Percentiles rank a stretch among this genome's conserved stretches.
These are phyloP conservation scores for Cheumatopsyche charites DNA, from an alignment of 1,140 invertebrate genomes.

Conservation along the genomic window DNA sequence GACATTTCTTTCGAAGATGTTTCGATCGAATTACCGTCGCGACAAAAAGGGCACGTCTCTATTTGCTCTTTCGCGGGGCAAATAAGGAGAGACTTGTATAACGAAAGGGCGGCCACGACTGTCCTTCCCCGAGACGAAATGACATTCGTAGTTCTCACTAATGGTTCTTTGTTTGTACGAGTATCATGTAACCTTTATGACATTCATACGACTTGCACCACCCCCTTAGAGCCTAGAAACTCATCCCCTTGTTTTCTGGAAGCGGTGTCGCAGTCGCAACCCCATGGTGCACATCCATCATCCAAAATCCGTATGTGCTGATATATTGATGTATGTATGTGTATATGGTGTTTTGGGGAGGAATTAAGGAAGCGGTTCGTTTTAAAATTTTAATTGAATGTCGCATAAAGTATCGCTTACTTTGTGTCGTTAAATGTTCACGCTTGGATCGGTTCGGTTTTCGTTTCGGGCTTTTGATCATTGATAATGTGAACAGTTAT, in stretches of 20 bases:
- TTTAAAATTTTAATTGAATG: conserved; percentile 45
- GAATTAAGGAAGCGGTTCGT: conserved; percentile 29
- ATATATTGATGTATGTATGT: too few relatives aligned
- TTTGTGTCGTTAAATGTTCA: conserved; percentile 38
- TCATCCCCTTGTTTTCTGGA: not conserved
- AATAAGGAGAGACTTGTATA: not conserved
- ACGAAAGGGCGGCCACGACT: conserved; percentile 6
- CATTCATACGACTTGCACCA: conserved; percentile 30
- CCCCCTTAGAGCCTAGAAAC: not conserved
- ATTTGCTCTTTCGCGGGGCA: not conserved
- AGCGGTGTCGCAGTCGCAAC: not conserved
- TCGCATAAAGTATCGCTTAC: conserved; percentile 41
- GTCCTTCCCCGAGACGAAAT: conserved; percentile 31
- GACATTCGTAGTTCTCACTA: conserved; percentile 46
- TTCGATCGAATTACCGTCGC: too few relatives aligned
- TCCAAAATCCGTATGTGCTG: conserved; percentile 7
- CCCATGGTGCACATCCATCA: conserved; percentile 30
- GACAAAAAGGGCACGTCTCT: not conserved
- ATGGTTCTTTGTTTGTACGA: conserved; percentile 46
- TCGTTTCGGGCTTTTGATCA: not conserved
- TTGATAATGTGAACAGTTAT: not conserved
- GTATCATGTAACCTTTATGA: conserved; percentile 47
- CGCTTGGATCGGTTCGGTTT: conserved; percentile 18
- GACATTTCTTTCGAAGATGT: too few relatives aligned
- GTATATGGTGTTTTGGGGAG: not conserved